Evolutionary conservation across 1,140 invertebrate genomes (phyloP).

Genomic region (Drosophila pseudoananassae): DNA sequence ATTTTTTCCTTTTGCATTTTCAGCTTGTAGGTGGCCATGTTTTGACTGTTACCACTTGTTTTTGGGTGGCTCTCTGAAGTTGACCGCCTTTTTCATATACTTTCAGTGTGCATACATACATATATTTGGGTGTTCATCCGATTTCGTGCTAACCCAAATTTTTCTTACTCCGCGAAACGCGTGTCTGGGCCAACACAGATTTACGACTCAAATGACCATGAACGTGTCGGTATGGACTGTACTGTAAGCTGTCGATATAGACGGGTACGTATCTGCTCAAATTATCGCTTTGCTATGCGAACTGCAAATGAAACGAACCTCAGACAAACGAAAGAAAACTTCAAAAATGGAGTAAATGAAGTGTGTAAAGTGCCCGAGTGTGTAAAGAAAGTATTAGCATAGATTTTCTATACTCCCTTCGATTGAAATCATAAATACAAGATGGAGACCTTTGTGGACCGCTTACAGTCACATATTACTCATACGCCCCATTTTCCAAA

Average conservation of each 20-base stretch:
- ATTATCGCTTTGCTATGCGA: constrained; percentile 52
- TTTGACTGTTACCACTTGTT: constrained; percentile 57
- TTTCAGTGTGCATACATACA: not conserved
- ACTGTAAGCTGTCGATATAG: constrained; percentile 27
- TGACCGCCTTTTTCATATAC: constrained; percentile 28
- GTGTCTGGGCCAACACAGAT: constrained; percentile 55
- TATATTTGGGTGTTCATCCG: constrained; percentile 16
- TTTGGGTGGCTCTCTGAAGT: constrained; percentile 28
- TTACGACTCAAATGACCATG: constrained; percentile 65
- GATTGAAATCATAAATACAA: not conserved
- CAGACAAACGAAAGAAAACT: constrained; percentile 22
- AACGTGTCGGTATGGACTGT: constrained; percentile 58
- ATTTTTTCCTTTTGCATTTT: constrained; percentile 15
- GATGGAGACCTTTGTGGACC: not conserved
- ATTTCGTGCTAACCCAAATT: constrained; percentile 54
- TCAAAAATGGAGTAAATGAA: constrained; percentile 40
- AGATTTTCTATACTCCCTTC: not conserved
- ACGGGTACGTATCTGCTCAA: constrained; percentile 34
- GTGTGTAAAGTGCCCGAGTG: constrained; percentile 35
- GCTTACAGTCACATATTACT: constrained; percentile 13
- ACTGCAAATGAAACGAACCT: constrained; percentile 36
- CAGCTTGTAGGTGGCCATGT: constrained; percentile 54
- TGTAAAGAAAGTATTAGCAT: constrained; percentile 36
- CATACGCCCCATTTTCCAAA: constrained; percentile 31
- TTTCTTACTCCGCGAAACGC: constrained; percentile 32